Conservation (phyloP, 1,140 invertebrate genomes). For the Phthorimaea operculella region DNA sequence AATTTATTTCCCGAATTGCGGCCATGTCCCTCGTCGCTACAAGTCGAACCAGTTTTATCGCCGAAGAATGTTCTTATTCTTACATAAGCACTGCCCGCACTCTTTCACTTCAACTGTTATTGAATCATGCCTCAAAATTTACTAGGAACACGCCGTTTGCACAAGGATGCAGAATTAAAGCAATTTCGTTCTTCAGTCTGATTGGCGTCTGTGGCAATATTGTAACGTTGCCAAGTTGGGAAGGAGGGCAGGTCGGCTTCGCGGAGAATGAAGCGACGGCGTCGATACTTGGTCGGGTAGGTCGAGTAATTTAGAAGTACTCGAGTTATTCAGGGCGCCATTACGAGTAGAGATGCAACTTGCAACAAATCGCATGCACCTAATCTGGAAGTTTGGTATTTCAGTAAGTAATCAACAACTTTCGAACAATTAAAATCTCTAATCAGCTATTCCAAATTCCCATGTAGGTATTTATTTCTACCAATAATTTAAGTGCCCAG, state of each 20-base stretch:
- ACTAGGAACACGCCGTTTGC: background rate
- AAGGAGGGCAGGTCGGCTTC: background rate
- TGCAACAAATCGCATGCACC: too few species aligned
- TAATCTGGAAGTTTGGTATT: too few species aligned
- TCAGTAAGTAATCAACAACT: background rate
- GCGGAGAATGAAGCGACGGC: background rate
- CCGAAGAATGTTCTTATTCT: too few species aligned
- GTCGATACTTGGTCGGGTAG: background rate
- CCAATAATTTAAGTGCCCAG: too few species aligned
- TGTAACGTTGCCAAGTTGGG: background rate
- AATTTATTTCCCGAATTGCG: too few species aligned
- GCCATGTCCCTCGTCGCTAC: background rate
- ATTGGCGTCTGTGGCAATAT: slow-evolving; percentile 16
- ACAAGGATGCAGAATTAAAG: slow-evolving; percentile 7
- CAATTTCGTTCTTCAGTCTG: slow-evolving; percentile 21
- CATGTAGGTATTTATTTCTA: too few species aligned
- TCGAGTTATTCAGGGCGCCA: background rate
- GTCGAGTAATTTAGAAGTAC: background rate
- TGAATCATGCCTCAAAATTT: too few species aligned
- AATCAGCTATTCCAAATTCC: too few species aligned
- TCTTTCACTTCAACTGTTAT: too few species aligned
- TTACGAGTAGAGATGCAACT: background rate
- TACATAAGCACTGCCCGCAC: too few species aligned
- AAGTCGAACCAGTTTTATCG: background rate
- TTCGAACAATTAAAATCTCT: too few species aligned